Evolutionary conservation across 2,888 invertebrate genomes (phyloP).

Genomic region (Drosophila imparisetae): DNA sequence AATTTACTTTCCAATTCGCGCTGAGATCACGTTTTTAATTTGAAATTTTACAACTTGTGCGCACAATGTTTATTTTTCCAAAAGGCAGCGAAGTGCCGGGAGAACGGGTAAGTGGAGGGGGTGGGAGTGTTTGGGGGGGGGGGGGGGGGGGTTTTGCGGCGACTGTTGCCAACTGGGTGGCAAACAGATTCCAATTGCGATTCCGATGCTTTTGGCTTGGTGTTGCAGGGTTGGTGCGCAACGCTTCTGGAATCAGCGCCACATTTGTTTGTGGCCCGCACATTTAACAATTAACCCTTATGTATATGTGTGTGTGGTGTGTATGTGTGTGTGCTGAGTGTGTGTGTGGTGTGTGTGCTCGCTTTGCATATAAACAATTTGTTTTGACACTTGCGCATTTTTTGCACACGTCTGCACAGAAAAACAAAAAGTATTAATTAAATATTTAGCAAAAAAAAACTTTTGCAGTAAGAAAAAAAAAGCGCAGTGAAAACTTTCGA

Average conservation of each 20-base stretch:
- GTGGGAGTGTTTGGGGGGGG: neutral
- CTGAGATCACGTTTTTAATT: constrained; percentile 84
- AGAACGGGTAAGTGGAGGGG: neutral
- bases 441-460: constrained; percentile 41
- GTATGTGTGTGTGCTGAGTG: neutral
- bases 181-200: constrained; percentile 50
- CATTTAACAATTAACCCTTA: constrained; percentile 64
- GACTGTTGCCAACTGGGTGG: constrained; percentile 1
- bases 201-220: constrained; percentile 24
- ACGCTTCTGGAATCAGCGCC: constrained; percentile 54
- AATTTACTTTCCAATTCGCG: constrained; percentile 83
- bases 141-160: neutral
- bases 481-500: neutral
- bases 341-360: constrained; percentile 27
- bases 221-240: constrained; percentile 6
- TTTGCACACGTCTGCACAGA: constrained; percentile 43
- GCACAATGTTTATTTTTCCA: constrained; percentile 81
- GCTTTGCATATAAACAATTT: constrained; percentile 67
- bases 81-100: neutral
- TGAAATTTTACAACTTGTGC: constrained; percentile 83
- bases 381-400: constrained; percentile 55
- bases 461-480: neutral
- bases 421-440: constrained; percentile 33
- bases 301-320: constrained; percentile 7
- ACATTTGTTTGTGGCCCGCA: constrained; percentile 61